These are phyloP conservation scores for Harpagifer antarcticus DNA, from an alignment of 2,797 vertebrate species.

Conservation along the genomic window DNA sequence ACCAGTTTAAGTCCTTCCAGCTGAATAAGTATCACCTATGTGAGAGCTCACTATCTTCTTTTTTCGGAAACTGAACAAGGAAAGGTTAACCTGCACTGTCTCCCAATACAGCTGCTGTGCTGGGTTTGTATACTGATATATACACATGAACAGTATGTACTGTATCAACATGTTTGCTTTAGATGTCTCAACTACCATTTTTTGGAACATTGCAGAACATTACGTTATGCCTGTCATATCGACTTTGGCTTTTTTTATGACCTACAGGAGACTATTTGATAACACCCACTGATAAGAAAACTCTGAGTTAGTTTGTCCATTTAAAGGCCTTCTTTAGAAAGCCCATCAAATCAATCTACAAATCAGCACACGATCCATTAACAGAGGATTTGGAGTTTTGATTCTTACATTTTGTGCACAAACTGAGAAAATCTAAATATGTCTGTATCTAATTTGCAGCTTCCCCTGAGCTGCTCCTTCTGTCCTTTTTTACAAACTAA, in stretches of 20 bases:
- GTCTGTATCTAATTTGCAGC: neutral
- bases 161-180: too few species aligned
- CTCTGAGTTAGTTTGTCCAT: conserved; percentile 4
- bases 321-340: neutral
- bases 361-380: conserved; percentile 18
- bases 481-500: conserved; percentile 1
- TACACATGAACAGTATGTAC: neutral
- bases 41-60: neutral
- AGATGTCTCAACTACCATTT: neutral
- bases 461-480: neutral
- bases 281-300: neutral
- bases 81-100: neutral
- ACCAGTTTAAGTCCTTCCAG: neutral
- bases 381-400: neutral
- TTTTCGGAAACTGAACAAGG: neutral
- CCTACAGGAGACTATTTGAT: neutral
- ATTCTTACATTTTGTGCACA: neutral
- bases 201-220: neutral
- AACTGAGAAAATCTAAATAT: neutral
- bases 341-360: conserved; percentile 28
- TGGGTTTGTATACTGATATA: neutral
- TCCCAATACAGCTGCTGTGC: neutral
- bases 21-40: neutral
- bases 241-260: neutral
- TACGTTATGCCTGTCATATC: neutral